Evolutionary conservation across 2,888 invertebrate species (phyloP).

Genomic region (Lasioglossum calceatum): DNA sequence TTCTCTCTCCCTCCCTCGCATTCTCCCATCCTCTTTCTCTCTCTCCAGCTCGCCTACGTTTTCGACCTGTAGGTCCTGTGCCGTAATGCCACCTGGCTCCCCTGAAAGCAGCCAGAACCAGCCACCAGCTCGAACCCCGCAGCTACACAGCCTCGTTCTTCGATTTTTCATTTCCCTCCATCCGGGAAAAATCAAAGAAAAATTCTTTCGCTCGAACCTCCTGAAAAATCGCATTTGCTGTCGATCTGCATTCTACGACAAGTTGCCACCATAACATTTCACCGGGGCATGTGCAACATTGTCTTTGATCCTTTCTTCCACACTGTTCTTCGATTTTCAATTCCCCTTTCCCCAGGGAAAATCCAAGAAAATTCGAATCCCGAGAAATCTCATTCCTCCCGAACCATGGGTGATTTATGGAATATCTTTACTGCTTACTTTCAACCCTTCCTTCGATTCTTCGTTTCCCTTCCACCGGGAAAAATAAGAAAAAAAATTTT

Average conservation of each 20-base stretch:
- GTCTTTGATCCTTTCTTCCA: neutral
- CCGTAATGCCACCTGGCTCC: constrained; percentile 41
- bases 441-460: neutral
- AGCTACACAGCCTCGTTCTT: neutral
- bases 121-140: neutral
- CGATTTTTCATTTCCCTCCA: neutral
- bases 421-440: no score
- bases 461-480: neutral
- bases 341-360: neutral
- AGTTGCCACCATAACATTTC: neutral
- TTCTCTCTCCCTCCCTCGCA: neutral
- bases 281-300: neutral
- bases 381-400: neutral
- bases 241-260: neutral
- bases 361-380: neutral
- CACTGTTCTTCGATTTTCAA: neutral
- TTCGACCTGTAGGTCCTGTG: constrained; percentile 53
- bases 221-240: neutral
- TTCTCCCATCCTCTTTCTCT: neutral
- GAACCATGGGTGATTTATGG: neutral
- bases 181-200: neutral
- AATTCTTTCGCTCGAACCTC: neutral
- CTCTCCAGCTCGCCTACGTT: constrained; percentile 20
- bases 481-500: no score
- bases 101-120: neutral